Percentiles rank a stretch among this genome's conserved stretches.
Evolutionary conservation across 2,888 invertebrate species (phyloP).

Genomic region (Ectemnius continuus): DNA sequence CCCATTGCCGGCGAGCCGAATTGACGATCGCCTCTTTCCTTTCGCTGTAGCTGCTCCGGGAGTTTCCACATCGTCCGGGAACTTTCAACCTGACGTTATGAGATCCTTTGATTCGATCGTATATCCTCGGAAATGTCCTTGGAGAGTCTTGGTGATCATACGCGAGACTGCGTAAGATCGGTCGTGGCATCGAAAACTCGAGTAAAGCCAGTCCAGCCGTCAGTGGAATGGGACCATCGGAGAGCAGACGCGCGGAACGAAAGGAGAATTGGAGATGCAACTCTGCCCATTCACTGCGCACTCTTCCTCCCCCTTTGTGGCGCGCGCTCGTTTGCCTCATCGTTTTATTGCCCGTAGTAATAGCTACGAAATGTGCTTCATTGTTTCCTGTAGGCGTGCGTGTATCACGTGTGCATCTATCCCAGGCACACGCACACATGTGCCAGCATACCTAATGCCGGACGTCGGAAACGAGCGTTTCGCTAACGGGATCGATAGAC

Average conservation of each 20-base stretch:
- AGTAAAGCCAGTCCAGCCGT: too few relatives aligned
- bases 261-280: slow-evolving; percentile 28
- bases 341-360: slow-evolving; percentile 30
- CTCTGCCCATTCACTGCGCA: slow-evolving; percentile 24
- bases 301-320: slow-evolving; percentile 2
- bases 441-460: not conserved
- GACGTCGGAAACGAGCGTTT: slow-evolving; percentile 17
- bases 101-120: too few relatives aligned
- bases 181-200: not conserved
- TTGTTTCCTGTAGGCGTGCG: slow-evolving; percentile 30
- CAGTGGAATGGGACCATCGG: not conserved
- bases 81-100: too few relatives aligned
- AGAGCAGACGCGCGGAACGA: slow-evolving; percentile 9
- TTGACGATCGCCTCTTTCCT: too few relatives aligned
- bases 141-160: too few relatives aligned
- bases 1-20: too few relatives aligned
- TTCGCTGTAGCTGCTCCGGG: too few relatives aligned
- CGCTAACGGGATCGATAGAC: slow-evolving; percentile 41
- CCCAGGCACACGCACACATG: not conserved
- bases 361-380: slow-evolving; percentile 19
- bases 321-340: slow-evolving; percentile 2
- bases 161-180: not conserved
- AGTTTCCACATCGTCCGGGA: too few relatives aligned
- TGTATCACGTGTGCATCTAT: not conserved
- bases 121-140: too few relatives aligned